These are phyloP conservation scores for Argyrosomus japonicus DNA, from an alignment of 2,113 vertebrate genomes.

Conservation along the genomic window DNA sequence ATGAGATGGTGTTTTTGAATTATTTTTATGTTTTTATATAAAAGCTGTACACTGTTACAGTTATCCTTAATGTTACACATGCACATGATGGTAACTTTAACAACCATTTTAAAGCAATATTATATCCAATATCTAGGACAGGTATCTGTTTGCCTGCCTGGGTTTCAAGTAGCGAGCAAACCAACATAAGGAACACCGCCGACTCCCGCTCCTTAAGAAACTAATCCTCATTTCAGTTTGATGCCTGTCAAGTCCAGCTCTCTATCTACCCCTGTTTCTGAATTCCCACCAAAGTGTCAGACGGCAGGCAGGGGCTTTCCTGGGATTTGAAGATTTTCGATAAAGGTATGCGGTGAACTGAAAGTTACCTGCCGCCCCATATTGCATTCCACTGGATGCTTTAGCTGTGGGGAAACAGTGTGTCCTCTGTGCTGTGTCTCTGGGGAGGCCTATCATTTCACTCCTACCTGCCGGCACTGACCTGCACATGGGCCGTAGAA, in stretches of 20 bases:
- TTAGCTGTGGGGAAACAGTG: conserved; percentile 74
- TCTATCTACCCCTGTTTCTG: conserved; percentile 33
- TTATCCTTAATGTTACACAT: background rate
- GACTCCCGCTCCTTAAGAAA: conserved; percentile 21
- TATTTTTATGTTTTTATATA: background rate
- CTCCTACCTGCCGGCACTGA: conserved; percentile 72
- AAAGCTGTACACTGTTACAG: background rate
- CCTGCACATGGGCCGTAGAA: conserved; percentile 66
- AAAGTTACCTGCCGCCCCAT: conserved; percentile 77
- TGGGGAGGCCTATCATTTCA: conserved; percentile 73
- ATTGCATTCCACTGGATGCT: conserved; percentile 78
- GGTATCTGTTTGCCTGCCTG: background rate
- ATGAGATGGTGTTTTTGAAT: background rate
- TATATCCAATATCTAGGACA: background rate
- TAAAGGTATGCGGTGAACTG: conserved; percentile 78
- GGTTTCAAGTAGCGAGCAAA: conserved; percentile 7
- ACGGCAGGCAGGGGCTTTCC: conserved; percentile 60
- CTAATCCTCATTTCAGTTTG: conserved; percentile 46
- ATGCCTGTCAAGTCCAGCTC: conserved; percentile 43
- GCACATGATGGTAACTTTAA: background rate
- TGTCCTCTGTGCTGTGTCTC: conserved; percentile 77
- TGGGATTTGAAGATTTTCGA: conserved; percentile 73
- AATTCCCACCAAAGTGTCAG: conserved; percentile 71
- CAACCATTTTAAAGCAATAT: background rate
- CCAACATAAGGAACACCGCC: background rate